Base-by-base conservation (phyloP, 2,797 vertebrate genomes). In the Phalanger gymnotis region DNA sequence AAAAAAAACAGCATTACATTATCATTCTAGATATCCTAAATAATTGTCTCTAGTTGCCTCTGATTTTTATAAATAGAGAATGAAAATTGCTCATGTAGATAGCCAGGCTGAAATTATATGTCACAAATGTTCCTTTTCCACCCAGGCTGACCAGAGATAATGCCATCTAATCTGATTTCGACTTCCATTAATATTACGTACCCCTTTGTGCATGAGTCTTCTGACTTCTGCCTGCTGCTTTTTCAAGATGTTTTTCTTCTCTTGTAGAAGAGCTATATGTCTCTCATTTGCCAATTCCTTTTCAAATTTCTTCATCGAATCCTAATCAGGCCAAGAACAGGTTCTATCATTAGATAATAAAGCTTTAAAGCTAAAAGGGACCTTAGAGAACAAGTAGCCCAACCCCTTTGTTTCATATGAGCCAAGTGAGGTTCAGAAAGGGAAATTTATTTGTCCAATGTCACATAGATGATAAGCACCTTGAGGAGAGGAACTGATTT, bases 221-320 rank as follows among this genome's bases (percentile, higher is more conserved):
- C 12, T 97, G 53, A 96, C 7, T 4, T 98, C 98, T 27, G 96
- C 94, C 92, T 96, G 96, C 91, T 98, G 97, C 52, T 93, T 97
- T 90, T 53, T 94, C 93, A 97, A 40, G 30, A 98, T 97, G 91
- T 96, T 91, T 87, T 97, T 96, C 95, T 98, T 98, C 92, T 98
- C 98, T 55, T 98, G 97, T 90, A 96, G 51, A 31, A 97, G 58
- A 0, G 53, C 87, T 25, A 92, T 13, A 0, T 10, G 90, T 28
- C 93, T 92, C 34, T 56, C 96, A 2, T 81, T 25, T 95, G 54
- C 53, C 93, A 97, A 53, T n/a, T 98, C 97, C 91, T 22, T 51
- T 61, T 98, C n/a, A 11, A 97, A 96, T 89, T 96, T 96, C 51
- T 96, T 98, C 81, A 97, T 93, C 54, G 97, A 97, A 61, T 73